Percentiles rank a stretch among this genome's conserved stretches.
phyloP scores from a whole-genome alignment of 92 coral and sea anemone genomes.

The Pocillopora grandis region DNA sequence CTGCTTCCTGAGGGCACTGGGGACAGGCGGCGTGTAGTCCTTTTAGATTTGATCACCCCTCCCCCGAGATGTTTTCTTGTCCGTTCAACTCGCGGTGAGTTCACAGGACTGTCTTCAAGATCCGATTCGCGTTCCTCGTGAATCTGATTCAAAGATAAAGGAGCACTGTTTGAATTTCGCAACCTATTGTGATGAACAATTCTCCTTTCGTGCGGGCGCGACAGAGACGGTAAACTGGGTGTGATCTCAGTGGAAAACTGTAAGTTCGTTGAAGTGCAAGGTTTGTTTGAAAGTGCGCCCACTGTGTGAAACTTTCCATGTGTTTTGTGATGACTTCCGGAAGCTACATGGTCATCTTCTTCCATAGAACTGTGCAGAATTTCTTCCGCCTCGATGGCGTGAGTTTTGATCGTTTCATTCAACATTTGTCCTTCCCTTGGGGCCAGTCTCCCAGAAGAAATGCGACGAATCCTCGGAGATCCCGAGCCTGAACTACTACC shows the following conservation, averaged over 20 bases:
- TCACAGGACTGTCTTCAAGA: conserved; percentile 92
- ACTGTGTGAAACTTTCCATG: conserved; percentile 59
- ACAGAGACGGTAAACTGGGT: conserved; percentile 45
- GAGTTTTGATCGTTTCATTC: conserved; percentile 76
- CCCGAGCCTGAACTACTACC: conserved; percentile 13
- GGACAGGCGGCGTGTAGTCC: conserved; percentile 81
- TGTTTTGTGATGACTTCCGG: conserved; percentile 49
- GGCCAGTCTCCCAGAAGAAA: conserved; percentile 75
- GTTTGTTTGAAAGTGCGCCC: conserved; percentile 48
- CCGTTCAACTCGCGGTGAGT: conserved; percentile 90
- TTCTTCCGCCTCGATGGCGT: conserved; percentile 88
- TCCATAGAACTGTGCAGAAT: conserved; percentile 90
- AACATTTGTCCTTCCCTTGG: conserved; percentile 84
- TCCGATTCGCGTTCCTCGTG: conserved; percentile 98
- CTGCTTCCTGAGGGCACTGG: conserved; percentile 93
- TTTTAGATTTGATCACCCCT: conserved; percentile 77
- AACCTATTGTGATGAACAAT: conserved; percentile 61
- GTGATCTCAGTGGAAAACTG: conserved; percentile 65
- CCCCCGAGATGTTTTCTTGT: conserved; percentile 78
- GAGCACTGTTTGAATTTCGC: conserved; percentile 87
- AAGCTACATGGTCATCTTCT: conserved; percentile 54
- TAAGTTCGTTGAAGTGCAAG: conserved; percentile 39
- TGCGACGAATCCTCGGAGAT: conserved; percentile 28
- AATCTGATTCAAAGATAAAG: conserved; percentile 85
- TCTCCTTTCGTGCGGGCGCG: conserved; percentile 59